Evolutionary conservation across 2,113 vertebrate genomes (phyloP).

Genomic region (Heptranchias perlo): DNA sequence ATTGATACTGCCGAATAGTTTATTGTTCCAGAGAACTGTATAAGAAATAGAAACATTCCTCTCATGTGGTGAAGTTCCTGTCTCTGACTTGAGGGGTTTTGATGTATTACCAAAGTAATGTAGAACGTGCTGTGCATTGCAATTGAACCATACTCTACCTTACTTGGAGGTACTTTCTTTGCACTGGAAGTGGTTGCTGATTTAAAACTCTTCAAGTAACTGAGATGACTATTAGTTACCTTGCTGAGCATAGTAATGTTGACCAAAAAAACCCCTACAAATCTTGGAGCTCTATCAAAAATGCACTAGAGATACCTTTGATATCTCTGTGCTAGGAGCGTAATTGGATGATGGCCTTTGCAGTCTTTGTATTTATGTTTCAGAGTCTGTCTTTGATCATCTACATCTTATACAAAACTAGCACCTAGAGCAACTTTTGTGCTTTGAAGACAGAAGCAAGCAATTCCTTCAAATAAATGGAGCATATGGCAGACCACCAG

Average conservation of each 20-base stretch:
- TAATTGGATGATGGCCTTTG: background rate
- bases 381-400: background rate
- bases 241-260: background rate
- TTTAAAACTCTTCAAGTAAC: background rate
- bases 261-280: background rate
- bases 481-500: background rate
- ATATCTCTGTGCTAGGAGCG: background rate
- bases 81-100: background rate
- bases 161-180: background rate
- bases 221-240: background rate
- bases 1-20: background rate
- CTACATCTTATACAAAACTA: background rate
- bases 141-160: background rate
- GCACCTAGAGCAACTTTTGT: background rate
- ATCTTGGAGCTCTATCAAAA: background rate
- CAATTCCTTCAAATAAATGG: background rate
- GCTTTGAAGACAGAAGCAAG: background rate
- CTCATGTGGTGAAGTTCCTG: background rate
- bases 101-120: background rate
- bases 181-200: background rate
- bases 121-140: background rate
- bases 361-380: background rate
- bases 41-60: background rate
- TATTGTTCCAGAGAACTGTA: background rate
- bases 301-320: background rate